Conservation (phyloP, 2,797 vertebrate species). For the Crossoptilon crossoptilon region DNA sequence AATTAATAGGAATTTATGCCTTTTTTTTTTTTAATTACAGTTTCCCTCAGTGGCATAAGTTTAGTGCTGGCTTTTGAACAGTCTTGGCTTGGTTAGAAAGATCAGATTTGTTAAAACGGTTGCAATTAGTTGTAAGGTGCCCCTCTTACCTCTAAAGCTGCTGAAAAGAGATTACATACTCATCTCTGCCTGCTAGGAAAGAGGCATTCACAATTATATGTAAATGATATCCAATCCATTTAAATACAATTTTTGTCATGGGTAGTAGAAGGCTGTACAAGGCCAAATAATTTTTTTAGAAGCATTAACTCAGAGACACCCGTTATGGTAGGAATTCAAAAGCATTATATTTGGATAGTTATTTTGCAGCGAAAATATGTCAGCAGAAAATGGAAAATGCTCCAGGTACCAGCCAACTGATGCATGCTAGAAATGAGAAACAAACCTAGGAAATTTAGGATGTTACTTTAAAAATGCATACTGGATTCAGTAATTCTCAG, state of each 20-base stretch:
- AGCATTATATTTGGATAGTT: slow-evolving; percentile 2
- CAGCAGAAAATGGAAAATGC: not conserved
- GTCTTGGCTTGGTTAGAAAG: not conserved
- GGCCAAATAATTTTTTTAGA: slow-evolving; percentile 26
- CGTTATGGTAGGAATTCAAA: slow-evolving; percentile 5
- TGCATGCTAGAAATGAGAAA: not conserved
- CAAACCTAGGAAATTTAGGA: not conserved
- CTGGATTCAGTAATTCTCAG: not conserved
- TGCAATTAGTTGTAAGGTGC: slow-evolving; percentile 20
- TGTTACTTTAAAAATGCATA: not conserved
- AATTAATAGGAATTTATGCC: not conserved
- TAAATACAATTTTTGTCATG: slow-evolving; percentile 4
- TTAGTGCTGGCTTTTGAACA: not conserved
- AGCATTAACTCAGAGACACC: not conserved
- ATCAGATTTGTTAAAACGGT: not conserved
- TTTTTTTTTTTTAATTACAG: not conserved
- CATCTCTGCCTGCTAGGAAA: not conserved
- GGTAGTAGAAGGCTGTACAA: not conserved
- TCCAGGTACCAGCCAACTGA: not conserved
- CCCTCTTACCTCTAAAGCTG: not conserved
- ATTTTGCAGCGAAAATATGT: slow-evolving; percentile 4
- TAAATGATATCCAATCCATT: not conserved
- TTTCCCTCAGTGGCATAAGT: not conserved
- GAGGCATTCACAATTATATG: not conserved
- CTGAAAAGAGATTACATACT: not conserved